phyloP scores from a whole-genome alignment of 2,797 vertebrate species.

The Catostomus latipinnis region DNA sequence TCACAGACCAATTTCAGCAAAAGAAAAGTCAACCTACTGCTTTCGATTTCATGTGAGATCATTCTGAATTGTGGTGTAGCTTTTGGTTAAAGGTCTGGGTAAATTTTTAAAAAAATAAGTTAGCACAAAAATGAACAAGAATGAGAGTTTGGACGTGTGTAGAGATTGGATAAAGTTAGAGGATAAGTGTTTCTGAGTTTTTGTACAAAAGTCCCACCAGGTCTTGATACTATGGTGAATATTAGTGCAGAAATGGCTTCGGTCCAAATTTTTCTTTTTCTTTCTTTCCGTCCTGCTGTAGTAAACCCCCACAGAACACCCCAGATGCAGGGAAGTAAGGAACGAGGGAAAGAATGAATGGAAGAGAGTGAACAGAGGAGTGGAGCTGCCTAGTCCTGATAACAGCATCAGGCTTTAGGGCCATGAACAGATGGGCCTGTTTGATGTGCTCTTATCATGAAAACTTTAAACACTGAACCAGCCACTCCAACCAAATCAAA shows the following conservation, averaged over 20 bases:
- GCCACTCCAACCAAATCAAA: conserved; percentile 43
- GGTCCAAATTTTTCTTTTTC: conserved; percentile 68
- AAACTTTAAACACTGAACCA: conserved; percentile 74
- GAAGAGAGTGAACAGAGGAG: conserved; percentile 29
- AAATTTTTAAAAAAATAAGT: no score
- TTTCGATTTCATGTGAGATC: no score
- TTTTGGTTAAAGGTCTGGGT: no score
- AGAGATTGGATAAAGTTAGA: no score
- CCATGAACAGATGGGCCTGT: conserved; percentile 75
- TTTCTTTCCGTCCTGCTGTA: not conserved
- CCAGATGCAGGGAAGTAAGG: conserved; percentile 8
- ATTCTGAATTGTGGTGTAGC: no score
- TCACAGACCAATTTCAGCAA: no score
- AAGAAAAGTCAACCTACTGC: no score
- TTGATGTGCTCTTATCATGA: conserved; percentile 81
- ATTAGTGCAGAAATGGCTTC: conserved; percentile 75
- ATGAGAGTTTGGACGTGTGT: no score
- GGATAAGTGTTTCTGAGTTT: no score
- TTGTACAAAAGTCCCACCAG: not conserved
- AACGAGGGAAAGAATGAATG: conserved; percentile 25
- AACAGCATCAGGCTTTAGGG: conserved; percentile 78
- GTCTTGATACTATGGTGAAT: conserved; percentile 71
- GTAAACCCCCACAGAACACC: conserved; percentile 7
- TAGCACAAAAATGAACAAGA: no score
- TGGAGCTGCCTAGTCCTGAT: conserved; percentile 79